Percentiles rank a stretch among this genome's conserved stretches.
Conservation (phyloP, 2,888 invertebrate species). For the Clunio marinus region DNA sequence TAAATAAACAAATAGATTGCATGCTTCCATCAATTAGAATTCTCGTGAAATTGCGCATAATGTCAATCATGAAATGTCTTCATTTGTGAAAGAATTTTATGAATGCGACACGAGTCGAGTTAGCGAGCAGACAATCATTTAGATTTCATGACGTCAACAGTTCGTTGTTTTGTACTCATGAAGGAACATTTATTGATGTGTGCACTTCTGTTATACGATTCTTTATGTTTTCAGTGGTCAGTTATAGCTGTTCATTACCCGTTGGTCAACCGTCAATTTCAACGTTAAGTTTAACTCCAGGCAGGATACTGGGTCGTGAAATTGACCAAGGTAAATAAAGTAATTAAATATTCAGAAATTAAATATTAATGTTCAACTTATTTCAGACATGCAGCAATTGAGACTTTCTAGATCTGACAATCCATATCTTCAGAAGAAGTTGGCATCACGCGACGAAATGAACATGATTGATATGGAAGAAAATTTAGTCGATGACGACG, state of each 20-base stretch:
- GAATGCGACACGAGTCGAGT: not conserved
- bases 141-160: not conserved
- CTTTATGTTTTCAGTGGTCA: no score
- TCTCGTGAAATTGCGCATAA: not conserved
- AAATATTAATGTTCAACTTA: not conserved
- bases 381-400: slow-evolving; percentile 71
- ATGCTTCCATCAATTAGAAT: no score
- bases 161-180: no score
- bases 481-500: slow-evolving; percentile 27
- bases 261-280: slow-evolving; percentile 53
- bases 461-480: slow-evolving; percentile 37
- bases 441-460: slow-evolving; percentile 65
- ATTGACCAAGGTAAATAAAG: slow-evolving; percentile 57
- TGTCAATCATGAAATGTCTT: not conserved
- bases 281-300: slow-evolving; percentile 66
- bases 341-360: not conserved
- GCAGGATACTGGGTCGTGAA: slow-evolving; percentile 60
- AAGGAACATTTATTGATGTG: no score
- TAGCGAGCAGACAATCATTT: not conserved
- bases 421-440: slow-evolving; percentile 65
- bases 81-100: not conserved
- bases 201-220: no score
- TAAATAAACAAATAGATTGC: no score
- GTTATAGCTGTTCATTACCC: slow-evolving; percentile 41
- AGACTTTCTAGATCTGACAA: slow-evolving; percentile 78